Percentiles rank a stretch among this genome's conserved stretches.
These are phyloP conservation scores for Conchocele bisecta DNA, from an alignment of 2,888 invertebrate genomes.

Conservation along the genomic window DNA sequence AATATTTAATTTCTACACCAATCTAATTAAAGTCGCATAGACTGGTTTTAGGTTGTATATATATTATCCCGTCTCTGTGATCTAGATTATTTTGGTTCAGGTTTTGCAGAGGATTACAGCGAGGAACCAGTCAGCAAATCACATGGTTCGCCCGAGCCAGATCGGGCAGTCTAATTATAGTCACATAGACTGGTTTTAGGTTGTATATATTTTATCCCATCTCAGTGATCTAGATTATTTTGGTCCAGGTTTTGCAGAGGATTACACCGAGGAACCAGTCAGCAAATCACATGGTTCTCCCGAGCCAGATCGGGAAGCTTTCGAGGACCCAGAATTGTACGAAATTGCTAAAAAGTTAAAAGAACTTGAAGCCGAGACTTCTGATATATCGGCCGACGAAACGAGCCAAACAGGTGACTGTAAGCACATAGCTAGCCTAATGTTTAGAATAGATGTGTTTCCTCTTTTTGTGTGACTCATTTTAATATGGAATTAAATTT, in stretches of 20 bases:
- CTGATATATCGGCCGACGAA: constrained; percentile 64
- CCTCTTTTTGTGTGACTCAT: no score
- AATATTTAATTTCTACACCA: no score
- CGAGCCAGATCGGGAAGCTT: constrained; percentile 64
- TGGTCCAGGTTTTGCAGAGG: constrained; percentile 69
- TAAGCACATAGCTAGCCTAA: no score
- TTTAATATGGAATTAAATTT: no score
- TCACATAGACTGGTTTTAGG: no score
- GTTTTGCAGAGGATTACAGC: constrained; percentile 68
- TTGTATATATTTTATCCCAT: constrained; percentile 4
- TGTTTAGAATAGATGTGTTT: no score
- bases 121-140: constrained; percentile 51
- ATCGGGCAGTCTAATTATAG: no score
- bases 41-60: not conserved
- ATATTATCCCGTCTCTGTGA: constrained; percentile 1
- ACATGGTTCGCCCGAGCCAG: constrained; percentile 64
- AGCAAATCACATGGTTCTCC: constrained; percentile 58
- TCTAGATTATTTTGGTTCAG: constrained; percentile 55
- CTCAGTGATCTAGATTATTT: constrained; percentile 25
- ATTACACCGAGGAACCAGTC: constrained; percentile 60
- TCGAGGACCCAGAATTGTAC: constrained; percentile 72
- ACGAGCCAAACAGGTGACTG: constrained; percentile 64
- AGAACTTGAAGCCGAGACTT: constrained; percentile 65
- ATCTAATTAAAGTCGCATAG: no score
- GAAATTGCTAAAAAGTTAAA: constrained; percentile 72